Conservation (phyloP, 2,113 vertebrate species). For the Crotophaga sulcirostris region DNA sequence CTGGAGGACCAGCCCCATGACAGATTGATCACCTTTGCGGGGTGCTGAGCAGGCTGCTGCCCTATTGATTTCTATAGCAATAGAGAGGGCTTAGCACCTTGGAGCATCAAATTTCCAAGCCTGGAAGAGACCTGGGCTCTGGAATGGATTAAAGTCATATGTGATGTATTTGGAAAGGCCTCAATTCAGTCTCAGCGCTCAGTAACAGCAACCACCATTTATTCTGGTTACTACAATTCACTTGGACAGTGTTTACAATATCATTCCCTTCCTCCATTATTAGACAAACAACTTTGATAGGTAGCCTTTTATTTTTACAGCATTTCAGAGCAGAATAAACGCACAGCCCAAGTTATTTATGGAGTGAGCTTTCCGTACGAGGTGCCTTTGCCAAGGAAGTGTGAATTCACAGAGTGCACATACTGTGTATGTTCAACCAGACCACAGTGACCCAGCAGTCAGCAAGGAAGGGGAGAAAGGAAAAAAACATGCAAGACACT, state of each 20-base stretch:
- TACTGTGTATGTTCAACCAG: slow-evolving; percentile 7
- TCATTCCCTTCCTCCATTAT: slow-evolving; percentile 64
- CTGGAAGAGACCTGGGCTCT: slow-evolving; percentile 66
- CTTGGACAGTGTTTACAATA: slow-evolving; percentile 75
- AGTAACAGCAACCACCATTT: slow-evolving; percentile 65
- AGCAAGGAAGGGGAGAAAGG: not conserved
- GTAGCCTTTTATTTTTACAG: slow-evolving; percentile 75
- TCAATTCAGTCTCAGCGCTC: slow-evolving; percentile 47
- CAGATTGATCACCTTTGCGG: not conserved
- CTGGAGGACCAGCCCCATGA: not conserved
- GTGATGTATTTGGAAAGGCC: slow-evolving; percentile 72
- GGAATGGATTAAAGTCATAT: slow-evolving; percentile 74
- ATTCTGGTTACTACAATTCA: slow-evolving; percentile 78
- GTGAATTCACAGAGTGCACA: slow-evolving; percentile 58
- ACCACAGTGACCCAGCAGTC: slow-evolving; percentile 43
- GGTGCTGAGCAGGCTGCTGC: slow-evolving; percentile 22
- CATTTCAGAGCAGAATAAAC: slow-evolving; percentile 75
- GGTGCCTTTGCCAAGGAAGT: slow-evolving; percentile 65
- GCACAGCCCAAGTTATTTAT: slow-evolving; percentile 74
- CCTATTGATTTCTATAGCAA: not conserved
- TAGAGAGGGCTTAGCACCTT: slow-evolving; percentile 37
- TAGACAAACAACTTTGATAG: slow-evolving; percentile 67
- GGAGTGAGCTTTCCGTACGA: slow-evolving; percentile 57
- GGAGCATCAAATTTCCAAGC: slow-evolving; percentile 33
- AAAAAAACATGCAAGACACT: slow-evolving; percentile 49